A percentile compares a stretch with the other conserved stretches of the same genome.
Conservation (phyloP, 2,113 vertebrate genomes). For the Andinoacara biseriatus region DNA sequence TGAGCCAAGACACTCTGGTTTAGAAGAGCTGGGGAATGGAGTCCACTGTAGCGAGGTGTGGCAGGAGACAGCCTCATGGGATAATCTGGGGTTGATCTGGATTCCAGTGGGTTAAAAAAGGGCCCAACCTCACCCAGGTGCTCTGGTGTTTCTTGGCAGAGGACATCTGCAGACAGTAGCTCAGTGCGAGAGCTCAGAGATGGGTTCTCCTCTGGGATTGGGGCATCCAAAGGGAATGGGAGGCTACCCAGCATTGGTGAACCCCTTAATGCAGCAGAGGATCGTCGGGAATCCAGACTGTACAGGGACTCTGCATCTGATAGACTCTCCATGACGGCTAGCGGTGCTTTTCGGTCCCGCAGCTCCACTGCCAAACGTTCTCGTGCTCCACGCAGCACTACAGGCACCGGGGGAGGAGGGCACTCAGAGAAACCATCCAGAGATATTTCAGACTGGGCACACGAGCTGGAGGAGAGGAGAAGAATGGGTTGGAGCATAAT, state of each 20-base stretch:
- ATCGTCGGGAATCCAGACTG: slow-evolving; percentile 96
- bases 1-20: slow-evolving; percentile 68
- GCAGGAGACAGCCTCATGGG: slow-evolving; percentile 69
- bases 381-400: slow-evolving; percentile 92
- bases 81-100: slow-evolving; percentile 65
- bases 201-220: slow-evolving; percentile 96
- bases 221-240: slow-evolving; percentile 92
- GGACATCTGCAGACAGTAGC: slow-evolving; percentile 91
- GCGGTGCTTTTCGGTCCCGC: slow-evolving; percentile 91
- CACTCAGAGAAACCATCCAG: slow-evolving; percentile 96
- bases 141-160: slow-evolving; percentile 86
- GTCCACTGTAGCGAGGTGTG: slow-evolving; percentile 72
- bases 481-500: slow-evolving; percentile 55
- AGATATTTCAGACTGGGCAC: slow-evolving; percentile 95
- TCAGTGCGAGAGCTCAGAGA: slow-evolving; percentile 97
- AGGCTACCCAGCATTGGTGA: slow-evolving; percentile 94
- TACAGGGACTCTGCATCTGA: slow-evolving; percentile 96
- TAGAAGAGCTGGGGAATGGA: slow-evolving; percentile 72
- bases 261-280: slow-evolving; percentile 92
- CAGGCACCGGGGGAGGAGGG: slow-evolving; percentile 89
- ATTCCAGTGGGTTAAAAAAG: slow-evolving; percentile 75
- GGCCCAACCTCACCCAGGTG: slow-evolving; percentile 79
- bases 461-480: slow-evolving; percentile 84
- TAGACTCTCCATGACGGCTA: slow-evolving; percentile 97
- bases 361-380: slow-evolving; percentile 92